These are phyloP conservation scores for Danaus plexippus DNA, from an alignment of 1,140 invertebrate genomes.

Conservation along the genomic window DNA sequence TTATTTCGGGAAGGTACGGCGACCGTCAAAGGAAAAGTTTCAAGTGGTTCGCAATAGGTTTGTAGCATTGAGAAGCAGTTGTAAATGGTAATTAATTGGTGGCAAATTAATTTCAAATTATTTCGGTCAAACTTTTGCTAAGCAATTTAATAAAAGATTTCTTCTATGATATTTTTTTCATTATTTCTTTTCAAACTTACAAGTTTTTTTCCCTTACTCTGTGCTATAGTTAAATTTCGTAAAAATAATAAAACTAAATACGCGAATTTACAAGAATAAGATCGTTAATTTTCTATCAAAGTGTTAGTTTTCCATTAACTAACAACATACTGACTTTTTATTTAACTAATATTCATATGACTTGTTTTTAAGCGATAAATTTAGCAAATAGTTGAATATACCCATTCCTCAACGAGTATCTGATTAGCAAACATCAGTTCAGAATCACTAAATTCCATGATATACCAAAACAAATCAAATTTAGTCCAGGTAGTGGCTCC, in stretches of 20 bases:
- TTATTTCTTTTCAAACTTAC: neutral
- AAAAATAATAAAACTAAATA: too few species aligned
- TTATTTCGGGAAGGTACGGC: constrained; percentile 36
- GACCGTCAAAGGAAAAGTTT: constrained; percentile 53
- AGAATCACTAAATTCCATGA: constrained; percentile 3
- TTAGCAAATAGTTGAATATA: too few species aligned
- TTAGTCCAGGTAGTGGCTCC: constrained; percentile 25
- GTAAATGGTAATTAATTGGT: constrained; percentile 24
- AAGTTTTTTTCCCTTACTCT: neutral
- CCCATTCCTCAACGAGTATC: too few species aligned
- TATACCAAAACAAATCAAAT: constrained; percentile 28
- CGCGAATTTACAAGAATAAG: too few species aligned
- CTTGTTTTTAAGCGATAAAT: too few species aligned
- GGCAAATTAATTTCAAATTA: constrained; percentile 11
- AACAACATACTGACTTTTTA: too few species aligned
- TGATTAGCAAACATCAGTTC: too few species aligned
- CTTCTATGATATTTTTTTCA: neutral
- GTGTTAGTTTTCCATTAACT: too few species aligned
- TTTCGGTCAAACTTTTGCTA: too few species aligned
- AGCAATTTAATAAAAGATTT: constrained; percentile 1
- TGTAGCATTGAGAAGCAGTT: constrained; percentile 28
- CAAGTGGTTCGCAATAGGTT: constrained; percentile 39
- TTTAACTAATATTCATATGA: too few species aligned
- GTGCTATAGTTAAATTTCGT: too few species aligned
- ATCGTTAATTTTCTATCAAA: too few species aligned